phyloP scores from a whole-genome alignment of 2,113 vertebrate genomes.

The Megaceryle maxima region DNA sequence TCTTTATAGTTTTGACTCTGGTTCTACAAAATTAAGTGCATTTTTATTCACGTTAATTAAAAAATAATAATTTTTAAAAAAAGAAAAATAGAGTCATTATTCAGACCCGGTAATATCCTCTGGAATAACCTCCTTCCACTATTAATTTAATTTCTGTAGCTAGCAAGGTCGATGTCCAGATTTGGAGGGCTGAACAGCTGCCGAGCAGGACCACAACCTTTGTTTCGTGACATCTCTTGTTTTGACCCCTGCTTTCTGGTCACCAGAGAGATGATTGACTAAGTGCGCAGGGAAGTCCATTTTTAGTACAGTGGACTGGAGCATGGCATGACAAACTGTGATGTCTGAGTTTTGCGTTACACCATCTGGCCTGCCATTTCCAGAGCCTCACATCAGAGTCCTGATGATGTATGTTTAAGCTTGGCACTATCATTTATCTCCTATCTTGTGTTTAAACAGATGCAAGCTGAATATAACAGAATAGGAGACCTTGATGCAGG shows the following conservation, averaged over 20 bases:
- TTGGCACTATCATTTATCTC: conserved; percentile 67
- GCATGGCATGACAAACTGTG: conserved; percentile 59
- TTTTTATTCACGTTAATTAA: neutral
- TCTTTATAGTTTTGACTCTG: neutral
- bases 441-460: conserved; percentile 61
- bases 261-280: conserved; percentile 47
- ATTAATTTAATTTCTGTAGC: neutral
- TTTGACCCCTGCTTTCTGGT: conserved; percentile 55
- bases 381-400: conserved; percentile 58
- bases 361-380: conserved; percentile 67
- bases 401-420: conserved; percentile 68
- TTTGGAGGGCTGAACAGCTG: conserved; percentile 62
- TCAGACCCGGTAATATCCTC: neutral
- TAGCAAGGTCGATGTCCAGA: neutral
- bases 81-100: neutral
- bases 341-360: conserved; percentile 34
- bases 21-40: neutral
- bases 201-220: conserved; percentile 37
- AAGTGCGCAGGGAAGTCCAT: conserved; percentile 33
- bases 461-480: conserved; percentile 60
- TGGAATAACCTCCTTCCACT: neutral
- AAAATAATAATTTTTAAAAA: neutral
- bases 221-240: conserved; percentile 20
- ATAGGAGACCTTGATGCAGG: conserved; percentile 66
- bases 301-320: conserved; percentile 41